Conservation (phyloP, 2,113 vertebrate species). For the Talpa occidentalis region DNA sequence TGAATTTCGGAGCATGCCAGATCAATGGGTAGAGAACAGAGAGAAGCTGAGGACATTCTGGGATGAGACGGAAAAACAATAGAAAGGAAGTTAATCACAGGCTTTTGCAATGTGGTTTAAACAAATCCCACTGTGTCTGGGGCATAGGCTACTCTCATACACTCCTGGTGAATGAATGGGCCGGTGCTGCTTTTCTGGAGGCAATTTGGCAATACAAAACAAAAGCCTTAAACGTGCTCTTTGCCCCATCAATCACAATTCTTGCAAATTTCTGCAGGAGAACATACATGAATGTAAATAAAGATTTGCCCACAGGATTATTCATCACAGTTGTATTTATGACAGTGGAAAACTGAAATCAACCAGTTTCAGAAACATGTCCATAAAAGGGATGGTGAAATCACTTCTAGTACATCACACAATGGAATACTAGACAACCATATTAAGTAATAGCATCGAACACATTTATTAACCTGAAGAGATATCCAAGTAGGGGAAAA, state of each 20-base stretch:
- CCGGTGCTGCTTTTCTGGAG: not conserved
- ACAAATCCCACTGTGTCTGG: constrained; percentile 36
- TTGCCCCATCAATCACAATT: not conserved
- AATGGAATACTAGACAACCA: constrained; percentile 3
- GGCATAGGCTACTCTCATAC: not conserved
- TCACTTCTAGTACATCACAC: constrained; percentile 32
- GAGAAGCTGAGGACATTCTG: not conserved
- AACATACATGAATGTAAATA: constrained; percentile 30
- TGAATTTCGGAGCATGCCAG: constrained; percentile 42
- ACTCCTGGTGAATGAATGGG: not conserved
- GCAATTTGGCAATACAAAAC: not conserved
- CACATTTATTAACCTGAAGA: constrained; percentile 17
- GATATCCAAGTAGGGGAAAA: not conserved
- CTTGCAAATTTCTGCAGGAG: constrained; percentile 36
- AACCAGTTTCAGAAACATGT: constrained; percentile 6
- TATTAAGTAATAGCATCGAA: constrained; percentile 45
- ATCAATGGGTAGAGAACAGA: constrained; percentile 49
- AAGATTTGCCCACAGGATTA: constrained; percentile 37
- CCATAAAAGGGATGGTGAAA: constrained; percentile 14
- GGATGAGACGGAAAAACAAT: constrained; percentile 32
- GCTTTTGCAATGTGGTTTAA: constrained; percentile 67
- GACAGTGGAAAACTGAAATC: constrained; percentile 12
- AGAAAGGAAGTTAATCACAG: constrained; percentile 56
- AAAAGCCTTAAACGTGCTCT: constrained; percentile 48
- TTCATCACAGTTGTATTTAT: constrained; percentile 39